A percentile compares a stretch with the other conserved stretches of the same genome.
phyloP scores from a whole-genome alignment of 1,140 invertebrate species.

The Drosophila nikananu region DNA sequence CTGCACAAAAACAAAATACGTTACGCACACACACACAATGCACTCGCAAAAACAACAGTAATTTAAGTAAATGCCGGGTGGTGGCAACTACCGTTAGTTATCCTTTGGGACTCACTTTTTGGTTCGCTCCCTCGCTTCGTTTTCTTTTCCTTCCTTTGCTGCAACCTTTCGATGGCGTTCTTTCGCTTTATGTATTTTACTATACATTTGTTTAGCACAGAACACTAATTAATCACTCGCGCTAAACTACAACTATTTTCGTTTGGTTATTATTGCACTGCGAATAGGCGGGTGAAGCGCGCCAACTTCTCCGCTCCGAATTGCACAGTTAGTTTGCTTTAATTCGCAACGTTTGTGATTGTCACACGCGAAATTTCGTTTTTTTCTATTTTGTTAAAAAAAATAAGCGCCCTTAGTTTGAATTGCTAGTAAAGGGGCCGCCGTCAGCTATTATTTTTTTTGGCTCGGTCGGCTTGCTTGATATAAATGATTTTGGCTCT shows the following conservation, averaged over 20 bases:
- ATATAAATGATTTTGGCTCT: no score
- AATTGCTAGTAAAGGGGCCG: background rate
- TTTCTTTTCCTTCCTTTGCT: background rate
- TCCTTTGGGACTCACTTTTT: conserved; percentile 16
- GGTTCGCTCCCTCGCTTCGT: background rate
- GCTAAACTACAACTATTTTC: background rate
- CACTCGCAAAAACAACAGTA: conserved; percentile 2
- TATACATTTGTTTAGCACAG: background rate
- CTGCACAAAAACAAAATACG: conserved; percentile 16
- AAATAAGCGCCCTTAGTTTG: background rate
- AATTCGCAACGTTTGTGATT: background rate
- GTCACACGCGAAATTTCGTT: background rate
- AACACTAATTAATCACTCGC: background rate
- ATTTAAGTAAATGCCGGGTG: conserved; percentile 2
- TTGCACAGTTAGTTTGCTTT: background rate
- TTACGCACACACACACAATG: background rate
- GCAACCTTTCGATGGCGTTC: conserved; percentile 2
- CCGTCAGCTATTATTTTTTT: background rate
- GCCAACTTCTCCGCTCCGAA: background rate
- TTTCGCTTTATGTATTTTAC: background rate
- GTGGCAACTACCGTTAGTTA: conserved; percentile 27
- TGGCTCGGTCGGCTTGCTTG: no score
- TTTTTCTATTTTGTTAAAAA: background rate
- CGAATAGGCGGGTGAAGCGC: background rate
- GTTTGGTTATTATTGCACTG: conserved; percentile 8